Conservation (phyloP, 2,797 vertebrate species). For the Nannoperca obscura region DNA sequence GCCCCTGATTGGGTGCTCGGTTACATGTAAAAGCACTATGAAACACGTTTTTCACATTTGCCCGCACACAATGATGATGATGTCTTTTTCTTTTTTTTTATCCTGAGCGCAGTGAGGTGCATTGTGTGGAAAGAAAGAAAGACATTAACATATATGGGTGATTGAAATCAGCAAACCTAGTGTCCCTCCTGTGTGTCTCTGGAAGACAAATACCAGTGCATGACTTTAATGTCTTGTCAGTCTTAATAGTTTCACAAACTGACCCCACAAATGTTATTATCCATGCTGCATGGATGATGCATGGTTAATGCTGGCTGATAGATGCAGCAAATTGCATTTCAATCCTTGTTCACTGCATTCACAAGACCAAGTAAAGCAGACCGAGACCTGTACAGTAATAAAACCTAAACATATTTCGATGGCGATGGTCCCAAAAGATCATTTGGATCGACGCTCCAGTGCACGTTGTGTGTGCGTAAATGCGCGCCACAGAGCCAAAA, state of each 20-base stretch:
- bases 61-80: neutral
- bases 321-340: neutral
- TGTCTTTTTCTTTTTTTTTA: neutral
- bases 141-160: neutral
- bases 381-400: neutral
- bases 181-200: neutral
- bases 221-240: no score
- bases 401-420: neutral
- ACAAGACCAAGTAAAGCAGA: neutral
- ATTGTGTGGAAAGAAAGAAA: neutral
- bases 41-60: neutral
- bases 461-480: conserved; percentile 6
- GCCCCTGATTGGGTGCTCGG: neutral
- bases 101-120: no score
- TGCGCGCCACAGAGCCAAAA: neutral
- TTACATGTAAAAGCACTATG: neutral
- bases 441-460: neutral
- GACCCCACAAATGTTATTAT: neutral
- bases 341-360: neutral
- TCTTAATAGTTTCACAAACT: neutral
- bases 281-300: neutral
- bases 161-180: neutral
- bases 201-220: no score
- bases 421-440: neutral
- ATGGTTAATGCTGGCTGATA: neutral